Base-by-base conservation (phyloP, 2,797 vertebrate genomes). In the Karalla daura region DNA sequence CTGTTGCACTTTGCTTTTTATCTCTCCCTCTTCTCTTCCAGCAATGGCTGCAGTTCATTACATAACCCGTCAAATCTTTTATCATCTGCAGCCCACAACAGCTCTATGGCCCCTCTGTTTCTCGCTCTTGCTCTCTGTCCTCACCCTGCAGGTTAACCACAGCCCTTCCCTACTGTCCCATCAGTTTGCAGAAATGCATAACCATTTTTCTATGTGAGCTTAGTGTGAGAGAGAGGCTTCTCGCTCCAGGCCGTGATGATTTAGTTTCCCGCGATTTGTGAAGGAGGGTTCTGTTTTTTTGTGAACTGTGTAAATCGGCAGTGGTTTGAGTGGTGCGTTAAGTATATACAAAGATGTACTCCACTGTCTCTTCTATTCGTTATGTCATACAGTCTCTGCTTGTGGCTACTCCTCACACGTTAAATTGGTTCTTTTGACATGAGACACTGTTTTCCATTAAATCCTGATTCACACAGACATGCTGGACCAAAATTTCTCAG, bases 1-100 rank as follows among this genome's bases (percentile, higher is more conserved):
- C 37, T 37, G 37, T 63, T 79, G 28, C 73, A 7, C 74, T 76
- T 71, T 69, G 40, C 66, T 76, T 77, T 45, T 76, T 49, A 55
- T 75, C 52, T 45, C 24, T 46, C 25, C 12, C 43, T 55, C 51
- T 56, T 71, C 52, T 73, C 46, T 78, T 52, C 33, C 61, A 63
- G 76, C 58, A 21, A 39, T 39, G 61, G 71, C 80, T 68, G 70
- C 83, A 73, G 77, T 63, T 83, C 46, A 85, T 91, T 90, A 86
- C 77, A 84, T 90, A 90, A 89, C 65, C 70, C 63, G 62, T 88
- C 81, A 80, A 74, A 75, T 83, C 43, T 78, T 75, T 73, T 74
- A 84, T 81, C 70, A 49, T 87, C 76, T 81, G 76, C 72, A 80
- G 75, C 58, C 43, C 36, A 50, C 74, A 41, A 50, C 55, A 74